Conservation (phyloP, 2,888 invertebrate genomes). For the Pristionchus maxplancki region DNA sequence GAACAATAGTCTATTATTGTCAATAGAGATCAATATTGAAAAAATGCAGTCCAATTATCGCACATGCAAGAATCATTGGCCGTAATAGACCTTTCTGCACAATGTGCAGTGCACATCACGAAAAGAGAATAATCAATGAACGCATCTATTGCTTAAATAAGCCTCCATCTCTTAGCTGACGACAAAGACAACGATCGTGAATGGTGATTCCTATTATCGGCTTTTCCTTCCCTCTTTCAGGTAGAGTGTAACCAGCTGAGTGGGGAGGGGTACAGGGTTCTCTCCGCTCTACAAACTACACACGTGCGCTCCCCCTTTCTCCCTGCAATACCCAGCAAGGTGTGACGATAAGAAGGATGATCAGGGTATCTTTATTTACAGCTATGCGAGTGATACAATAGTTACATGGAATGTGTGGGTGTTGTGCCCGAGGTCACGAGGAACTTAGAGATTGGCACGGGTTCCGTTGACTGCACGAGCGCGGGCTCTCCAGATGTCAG, state of each 20-base stretch:
- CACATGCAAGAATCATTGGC: too few relatives aligned
- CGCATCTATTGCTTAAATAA: too few relatives aligned
- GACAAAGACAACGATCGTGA: neutral
- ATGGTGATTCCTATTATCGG: too few relatives aligned
- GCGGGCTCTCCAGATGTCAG: conserved; percentile 40
- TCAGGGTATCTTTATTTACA: conserved; percentile 23
- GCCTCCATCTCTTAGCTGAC: neutral
- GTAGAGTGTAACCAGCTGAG: neutral
- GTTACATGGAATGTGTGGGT: neutral
- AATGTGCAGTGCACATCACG: too few relatives aligned
- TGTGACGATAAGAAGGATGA: neutral
- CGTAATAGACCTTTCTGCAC: too few relatives aligned
- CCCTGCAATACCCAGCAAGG: neutral
- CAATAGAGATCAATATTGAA: too few relatives aligned
- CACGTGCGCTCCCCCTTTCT: neutral
- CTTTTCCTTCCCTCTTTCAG: neutral
- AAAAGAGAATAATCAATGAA: too few relatives aligned
- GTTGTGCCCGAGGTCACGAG: neutral
- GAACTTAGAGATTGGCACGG: conserved; percentile 31
- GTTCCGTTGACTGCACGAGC: conserved; percentile 41
- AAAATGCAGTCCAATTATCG: too few relatives aligned
- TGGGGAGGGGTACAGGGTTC: neutral
- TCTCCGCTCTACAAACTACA: conserved; percentile 30
- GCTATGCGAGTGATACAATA: neutral
- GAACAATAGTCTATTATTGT: too few relatives aligned